Evolutionary conservation across 2,888 invertebrate species (phyloP).

Genomic region (Drosophila kanekoi): DNA sequence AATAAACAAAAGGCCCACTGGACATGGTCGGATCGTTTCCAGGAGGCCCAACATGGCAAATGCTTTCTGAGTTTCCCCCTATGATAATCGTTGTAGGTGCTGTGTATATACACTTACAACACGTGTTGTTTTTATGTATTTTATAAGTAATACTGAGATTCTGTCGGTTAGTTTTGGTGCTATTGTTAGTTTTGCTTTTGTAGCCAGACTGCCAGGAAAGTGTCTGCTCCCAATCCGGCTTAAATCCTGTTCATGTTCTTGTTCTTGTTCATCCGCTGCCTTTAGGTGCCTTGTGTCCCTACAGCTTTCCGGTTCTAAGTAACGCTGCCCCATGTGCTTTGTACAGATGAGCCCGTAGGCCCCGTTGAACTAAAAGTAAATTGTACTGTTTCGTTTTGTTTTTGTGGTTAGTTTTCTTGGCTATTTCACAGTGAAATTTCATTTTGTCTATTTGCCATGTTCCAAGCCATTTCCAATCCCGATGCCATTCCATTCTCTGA

Average conservation of each 20-base stretch:
- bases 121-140: slow-evolving; percentile 18
- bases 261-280: not conserved
- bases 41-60: slow-evolving; percentile 61
- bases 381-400: slow-evolving; percentile 64
- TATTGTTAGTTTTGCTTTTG: slow-evolving; percentile 9
- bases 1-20: not conserved
- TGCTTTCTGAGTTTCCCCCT: slow-evolving; percentile 37
- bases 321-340: slow-evolving; percentile 60
- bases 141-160: slow-evolving; percentile 76
- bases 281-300: not conserved
- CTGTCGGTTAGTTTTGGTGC: slow-evolving; percentile 65
- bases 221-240: no score
- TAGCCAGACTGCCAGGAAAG: slow-evolving; percentile 11
- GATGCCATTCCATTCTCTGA: slow-evolving; percentile 16
- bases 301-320: slow-evolving; percentile 48
- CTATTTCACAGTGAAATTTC: slow-evolving; percentile 66
- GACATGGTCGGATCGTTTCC: slow-evolving; percentile 23
- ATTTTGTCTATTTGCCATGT: slow-evolving; percentile 65
- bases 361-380: slow-evolving; percentile 64
- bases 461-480: slow-evolving; percentile 46
- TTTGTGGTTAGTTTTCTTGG: slow-evolving; percentile 18
- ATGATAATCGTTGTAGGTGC: slow-evolving; percentile 25
- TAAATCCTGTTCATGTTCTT: not conserved
- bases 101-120: slow-evolving; percentile 20
- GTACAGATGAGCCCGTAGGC: slow-evolving; percentile 41